Evolutionary conservation across 2,888 invertebrate species (phyloP).

Genomic region (Dryococelus australis): DNA sequence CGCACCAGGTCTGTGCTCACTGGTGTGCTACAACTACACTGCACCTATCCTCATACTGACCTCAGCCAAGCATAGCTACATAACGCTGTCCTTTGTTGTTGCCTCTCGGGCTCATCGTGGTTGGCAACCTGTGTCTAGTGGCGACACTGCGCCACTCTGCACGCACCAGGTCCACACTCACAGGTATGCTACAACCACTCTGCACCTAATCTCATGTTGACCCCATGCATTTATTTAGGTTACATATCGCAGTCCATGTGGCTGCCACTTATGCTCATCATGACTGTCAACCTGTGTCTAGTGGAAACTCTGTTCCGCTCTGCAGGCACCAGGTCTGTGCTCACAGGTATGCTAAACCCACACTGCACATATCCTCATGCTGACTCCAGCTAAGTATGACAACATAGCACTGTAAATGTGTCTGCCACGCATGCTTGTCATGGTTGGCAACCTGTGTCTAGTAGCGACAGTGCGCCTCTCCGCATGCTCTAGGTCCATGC

Average conservation of each 20-base stretch:
- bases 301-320: slow-evolving; percentile 53
- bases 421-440: slow-evolving; percentile 56
- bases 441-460: slow-evolving; percentile 55
- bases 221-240: slow-evolving; percentile 54
- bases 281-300: slow-evolving; percentile 55
- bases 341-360: too few relatives aligned
- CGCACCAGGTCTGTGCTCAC: too few relatives aligned
- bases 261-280: slow-evolving; percentile 56
- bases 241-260: slow-evolving; percentile 57
- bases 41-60: slow-evolving; percentile 48
- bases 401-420: slow-evolving; percentile 57
- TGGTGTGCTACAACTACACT: too few relatives aligned
- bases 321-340: slow-evolving; percentile 35
- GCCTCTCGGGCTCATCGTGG: slow-evolving; percentile 55
- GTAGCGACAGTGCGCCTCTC: slow-evolving; percentile 53
- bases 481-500: slow-evolving; percentile 34
- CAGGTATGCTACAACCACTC: background rate
- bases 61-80: slow-evolving; percentile 55
- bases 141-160: slow-evolving; percentile 52
- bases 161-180: slow-evolving; percentile 13
- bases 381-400: slow-evolving; percentile 54
- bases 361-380: too few relatives aligned
- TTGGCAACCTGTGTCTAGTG: slow-evolving; percentile 56
- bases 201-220: slow-evolving; percentile 47
- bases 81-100: slow-evolving; percentile 57